Evolutionary conservation across 2,888 invertebrate species (phyloP).

Genomic region (Leucophenga maculata): DNA sequence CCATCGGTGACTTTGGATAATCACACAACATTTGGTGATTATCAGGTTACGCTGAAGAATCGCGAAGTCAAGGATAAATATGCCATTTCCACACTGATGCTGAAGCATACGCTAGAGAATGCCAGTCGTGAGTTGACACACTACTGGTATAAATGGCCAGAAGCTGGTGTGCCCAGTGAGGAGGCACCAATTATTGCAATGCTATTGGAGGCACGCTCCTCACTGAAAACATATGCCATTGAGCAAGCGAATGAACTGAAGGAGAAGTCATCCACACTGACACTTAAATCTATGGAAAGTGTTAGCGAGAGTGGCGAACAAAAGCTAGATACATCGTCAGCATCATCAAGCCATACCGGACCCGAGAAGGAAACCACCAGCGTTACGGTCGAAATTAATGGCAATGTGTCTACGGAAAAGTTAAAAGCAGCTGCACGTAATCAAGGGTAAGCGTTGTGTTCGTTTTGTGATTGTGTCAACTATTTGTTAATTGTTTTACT

Average conservation of each 20-base stretch:
- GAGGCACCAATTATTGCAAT: slow-evolving; percentile 89
- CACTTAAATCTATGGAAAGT: slow-evolving; percentile 48
- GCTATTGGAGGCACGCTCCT: slow-evolving; percentile 84
- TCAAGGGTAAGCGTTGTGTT: slow-evolving; percentile 67
- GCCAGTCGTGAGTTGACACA: slow-evolving; percentile 91
- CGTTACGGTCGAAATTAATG: slow-evolving; percentile 60
- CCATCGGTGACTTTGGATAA: slow-evolving; percentile 93
- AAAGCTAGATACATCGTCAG: background rate
- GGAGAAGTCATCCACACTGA: slow-evolving; percentile 56
- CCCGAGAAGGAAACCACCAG: slow-evolving; percentile 40
- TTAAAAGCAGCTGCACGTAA: slow-evolving; percentile 54
- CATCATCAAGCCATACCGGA: slow-evolving; percentile 26
- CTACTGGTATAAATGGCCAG: slow-evolving; percentile 95
- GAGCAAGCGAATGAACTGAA: slow-evolving; percentile 68
- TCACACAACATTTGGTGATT: slow-evolving; percentile 89
- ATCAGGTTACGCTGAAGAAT: slow-evolving; percentile 85
- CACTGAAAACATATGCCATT: slow-evolving; percentile 67
- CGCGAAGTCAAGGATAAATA: slow-evolving; percentile 93
- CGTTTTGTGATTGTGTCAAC: slow-evolving; percentile 38
- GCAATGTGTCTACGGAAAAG: slow-evolving; percentile 58
- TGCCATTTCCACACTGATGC: slow-evolving; percentile 87
- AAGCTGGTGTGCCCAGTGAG: slow-evolving; percentile 86
- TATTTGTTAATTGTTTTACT: slow-evolving; percentile 40
- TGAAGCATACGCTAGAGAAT: slow-evolving; percentile 87
- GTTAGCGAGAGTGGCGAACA: slow-evolving; percentile 31